Evolutionary conservation across 2,797 vertebrate species (phyloP), one percentile per base, ranked within the genome.

Genomic region (Mallotus villosus): DNA sequence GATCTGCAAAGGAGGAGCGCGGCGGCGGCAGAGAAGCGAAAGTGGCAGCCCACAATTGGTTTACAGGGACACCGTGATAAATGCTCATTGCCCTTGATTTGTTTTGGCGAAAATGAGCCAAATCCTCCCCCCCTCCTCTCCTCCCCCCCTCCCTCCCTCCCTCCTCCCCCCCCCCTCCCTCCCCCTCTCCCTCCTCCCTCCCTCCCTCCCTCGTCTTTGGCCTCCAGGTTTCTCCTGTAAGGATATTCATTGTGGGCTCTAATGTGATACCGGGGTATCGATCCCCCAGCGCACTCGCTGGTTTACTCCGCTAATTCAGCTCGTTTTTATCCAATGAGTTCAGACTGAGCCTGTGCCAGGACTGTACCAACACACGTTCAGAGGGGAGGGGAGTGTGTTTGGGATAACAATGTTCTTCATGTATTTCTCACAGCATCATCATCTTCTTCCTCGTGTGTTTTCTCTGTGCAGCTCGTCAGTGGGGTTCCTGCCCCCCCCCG

Each of bases 401-500:
- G 37, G 21, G 27, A 57, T 46, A 22, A 67, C 32, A 25, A 49
- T 37, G 66, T 61, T 25, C 37, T 67, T 61, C 57, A 4, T 67
- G n/a, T 62, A 32, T 55, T 24, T 27, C 62, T 24, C 16, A 27
- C 63, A 74, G 46, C 68, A 71, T 70, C 65, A 73, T 17, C 70
- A 41, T 22, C 73, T 80, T 19, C 17, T 53, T 75, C n/a, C n/a
- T n/a, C n/a, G 25, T 64, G 22, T 55, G 1, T 60, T 70, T 63
- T 74, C 17, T 70, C 37, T 22, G 73, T 80, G 0, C 87, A 96
- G 95, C 85, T 94, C 95, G 80, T 93, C 95, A 4, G 87, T 95
- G 78, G 90, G 94, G 83, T 96, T 94, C 87, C 85, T 95, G 87
- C 94, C 94, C 63, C 93, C 92, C 84, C 92, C 94, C 72, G 94